These are phyloP conservation scores for Monopis laevigella DNA, from an alignment of 2,888 invertebrate genomes.

Conservation along the genomic window DNA sequence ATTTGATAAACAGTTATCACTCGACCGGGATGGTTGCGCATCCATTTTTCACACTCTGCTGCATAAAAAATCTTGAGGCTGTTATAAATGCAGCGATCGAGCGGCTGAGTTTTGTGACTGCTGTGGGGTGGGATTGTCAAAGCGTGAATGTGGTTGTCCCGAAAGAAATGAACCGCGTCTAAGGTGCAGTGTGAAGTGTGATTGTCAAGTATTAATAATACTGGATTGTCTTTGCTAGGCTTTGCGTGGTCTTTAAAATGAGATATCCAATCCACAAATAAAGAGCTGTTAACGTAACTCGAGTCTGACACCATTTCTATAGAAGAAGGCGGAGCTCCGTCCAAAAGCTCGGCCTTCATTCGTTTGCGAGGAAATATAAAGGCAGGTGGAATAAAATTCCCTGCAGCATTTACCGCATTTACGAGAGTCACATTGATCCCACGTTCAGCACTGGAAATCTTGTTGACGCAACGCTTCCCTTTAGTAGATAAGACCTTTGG, in stretches of 20 bases:
- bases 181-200: slow-evolving; percentile 18
- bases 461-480: too few relatives aligned
- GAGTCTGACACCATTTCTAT: slow-evolving; percentile 18
- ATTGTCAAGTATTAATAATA: slow-evolving; percentile 18
- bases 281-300: slow-evolving; percentile 18
- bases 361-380: too few relatives aligned
- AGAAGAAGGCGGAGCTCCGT: slow-evolving; percentile 16
- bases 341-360: too few relatives aligned
- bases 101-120: too few relatives aligned
- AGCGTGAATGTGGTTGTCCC: slow-evolving; percentile 15
- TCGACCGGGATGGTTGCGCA: slow-evolving; percentile 22
- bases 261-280: slow-evolving; percentile 18
- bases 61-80: slow-evolving; percentile 20
- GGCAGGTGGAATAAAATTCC: too few relatives aligned
- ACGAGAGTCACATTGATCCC: too few relatives aligned
- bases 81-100: slow-evolving; percentile 16
- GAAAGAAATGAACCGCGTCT: slow-evolving; percentile 16
- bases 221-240: slow-evolving; percentile 17
- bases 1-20: slow-evolving; percentile 16
- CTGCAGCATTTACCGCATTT: too few relatives aligned
- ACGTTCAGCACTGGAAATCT: too few relatives aligned
- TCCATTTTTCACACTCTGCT: slow-evolving; percentile 22
- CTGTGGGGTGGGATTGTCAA: slow-evolving; percentile 20
- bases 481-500: too few relatives aligned
- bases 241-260: slow-evolving; percentile 18